Evolutionary conservation across 1,140 invertebrate species (phyloP), one percentile per base, ranked within the genome.

Genomic region (Diuraphis noxia): DNA sequence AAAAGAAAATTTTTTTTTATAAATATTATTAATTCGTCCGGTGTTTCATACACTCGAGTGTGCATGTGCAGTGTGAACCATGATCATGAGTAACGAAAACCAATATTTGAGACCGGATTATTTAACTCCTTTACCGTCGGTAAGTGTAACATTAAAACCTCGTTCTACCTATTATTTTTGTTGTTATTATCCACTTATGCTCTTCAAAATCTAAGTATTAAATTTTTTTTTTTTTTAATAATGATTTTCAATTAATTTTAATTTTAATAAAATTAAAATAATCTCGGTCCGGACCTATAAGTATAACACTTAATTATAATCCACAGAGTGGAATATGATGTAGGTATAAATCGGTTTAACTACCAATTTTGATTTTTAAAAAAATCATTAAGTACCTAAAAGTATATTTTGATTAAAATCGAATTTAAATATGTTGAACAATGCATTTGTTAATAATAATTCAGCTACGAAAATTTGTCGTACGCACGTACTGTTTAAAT

Each of bases 21-120:
- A 4, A 77, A 19, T 77, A 77, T 34, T 34, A 19, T 36, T 36
- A 36, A 36, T 77, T 38, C 36, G 36, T 10, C 30, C 40, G 82
- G 13, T 84, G 23, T 49, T 36, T 25, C n/a, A 41, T 34, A n/a
- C 23, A 38, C 23, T 85, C 17, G n/a, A 34, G 84, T 46, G 84
- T 46, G 84, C 19, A 30, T 23, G 46, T 87, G 21, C n/a, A 36
- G 86, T 40, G 86, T 38, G 36, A 88, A 88, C 86, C 86, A 93
- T 93, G 88, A 93, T 92, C 89, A 93, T 93, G 88, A 92, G 91
- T n/a, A 93, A 92, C 91, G 93, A 92, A 81, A 97, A 97, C 94
- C 97, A 98, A 95, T 98, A 98, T 94, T 95, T 98, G 93, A 95
- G 97, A 94, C 97, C 97, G 95, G 97, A 98, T 95, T 98, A 98